Evolutionary conservation across 2,113 vertebrate species (phyloP), one percentile per base, ranked within the genome.

Genomic region (Bufo bufo): DNA sequence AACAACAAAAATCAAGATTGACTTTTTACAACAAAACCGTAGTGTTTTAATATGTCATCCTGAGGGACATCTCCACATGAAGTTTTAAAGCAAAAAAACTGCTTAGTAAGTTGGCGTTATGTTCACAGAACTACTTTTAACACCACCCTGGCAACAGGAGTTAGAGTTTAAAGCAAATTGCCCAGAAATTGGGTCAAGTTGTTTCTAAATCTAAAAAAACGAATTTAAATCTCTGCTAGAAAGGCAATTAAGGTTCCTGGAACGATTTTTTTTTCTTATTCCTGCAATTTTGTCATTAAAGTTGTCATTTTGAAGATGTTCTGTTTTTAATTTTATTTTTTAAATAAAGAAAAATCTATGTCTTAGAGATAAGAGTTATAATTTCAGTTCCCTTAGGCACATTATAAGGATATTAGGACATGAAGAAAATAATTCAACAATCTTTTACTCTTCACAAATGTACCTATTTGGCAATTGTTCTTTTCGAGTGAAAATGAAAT

Each of bases 121-220:
- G 12, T 33, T 58, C 17, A 10, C 14, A 11, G 79, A 81, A 59
- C 9, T 59, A 7, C 14, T 81, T 81, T 81, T 81, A 61, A 45
- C 23, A 81, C 56, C 79, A 56, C 45, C 33, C 56, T 47, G 33
- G 79, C 56, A 81, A 81, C 33, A 61, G 33, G 43, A 61, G 79
- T 81, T 19, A 43, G 23, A 79, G 56, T 79, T 56, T 23, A 23
- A 81, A 81, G 16, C 58, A 59, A 81, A 59, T 56, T 81, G 78
- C n/a, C 23, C 33, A 59, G 43, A 80, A 59, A 59, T 43, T 45
- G 19, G 23, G 78, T 59, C 78, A 59, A 81, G 54, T 81, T 81
- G 78, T 19, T 59, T 81, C 58, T 61, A 80, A 81, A 61, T 61
- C 54, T 81, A 23, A 81, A 43, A 61, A 61, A 81, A 81, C 43